These are phyloP conservation scores for Hirtodrosophila duncani DNA, from an alignment of 2,888 invertebrate genomes.

Conservation along the genomic window DNA sequence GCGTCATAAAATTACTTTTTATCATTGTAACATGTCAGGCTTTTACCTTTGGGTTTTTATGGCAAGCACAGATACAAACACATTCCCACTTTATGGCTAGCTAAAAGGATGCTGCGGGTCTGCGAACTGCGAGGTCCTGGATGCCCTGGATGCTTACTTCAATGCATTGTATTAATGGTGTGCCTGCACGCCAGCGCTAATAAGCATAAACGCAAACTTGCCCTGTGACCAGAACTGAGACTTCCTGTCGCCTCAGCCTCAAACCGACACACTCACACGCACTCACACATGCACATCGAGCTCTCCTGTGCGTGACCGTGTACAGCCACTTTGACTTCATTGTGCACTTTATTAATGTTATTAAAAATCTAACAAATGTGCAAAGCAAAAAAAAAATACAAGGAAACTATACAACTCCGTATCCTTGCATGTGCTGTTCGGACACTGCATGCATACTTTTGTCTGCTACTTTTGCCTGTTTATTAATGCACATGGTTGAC, in stretches of 20 bases:
- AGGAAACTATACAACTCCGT: no score
- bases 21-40: conserved; percentile 71
- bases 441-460: no score
- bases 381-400: no score
- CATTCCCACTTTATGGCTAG: conserved; percentile 58
- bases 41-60: conserved; percentile 15
- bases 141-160: conserved; percentile 8
- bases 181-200: conserved; percentile 60
- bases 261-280: conserved; percentile 12
- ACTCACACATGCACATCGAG: background rate
- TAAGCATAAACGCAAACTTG: conserved; percentile 65
- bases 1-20: conserved; percentile 75
- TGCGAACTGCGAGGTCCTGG: no score
- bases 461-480: no score
- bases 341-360: conserved; percentile 73
- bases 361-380: conserved; percentile 72
- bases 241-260: conserved; percentile 30
- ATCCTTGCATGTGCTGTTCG: no score
- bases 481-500: no score
- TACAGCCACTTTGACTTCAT: conserved; percentile 62
- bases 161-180: conserved; percentile 64
- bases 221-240: conserved; percentile 48
- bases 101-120: conserved; percentile 56
- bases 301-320: conserved; percentile 43
- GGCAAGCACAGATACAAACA: conserved; percentile 50